Base-by-base conservation (phyloP, 2,888 invertebrate species). In the Scrobipalpa atriplicella region DNA sequence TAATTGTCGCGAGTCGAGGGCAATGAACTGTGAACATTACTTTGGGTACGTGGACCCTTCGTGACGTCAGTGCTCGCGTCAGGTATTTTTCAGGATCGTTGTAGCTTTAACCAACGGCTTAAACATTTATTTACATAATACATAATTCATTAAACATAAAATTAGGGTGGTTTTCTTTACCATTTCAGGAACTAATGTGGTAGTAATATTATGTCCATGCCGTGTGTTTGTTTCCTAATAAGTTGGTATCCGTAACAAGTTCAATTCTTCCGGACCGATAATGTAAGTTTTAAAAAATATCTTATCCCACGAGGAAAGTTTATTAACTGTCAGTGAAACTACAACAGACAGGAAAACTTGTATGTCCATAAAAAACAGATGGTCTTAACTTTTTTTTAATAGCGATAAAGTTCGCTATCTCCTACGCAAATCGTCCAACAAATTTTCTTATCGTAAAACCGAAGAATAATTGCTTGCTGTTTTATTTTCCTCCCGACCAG, bases 1-100 rank as follows among this genome's bases (percentile, higher is more conserved):
- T 84, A 84, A 85, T 84, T 81, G 82, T 83, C 81, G 78, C 78
- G 74, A 67, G 76, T 72, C 76, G 79, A 76, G 83, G 76, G 78
- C 83, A 84, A 80, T 82, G 86, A 85, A 83, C 87, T 77, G 75
- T 71, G 72, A 78, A 77, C 75, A 78, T 72, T 73, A 73, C 65
- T 69, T 66, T 63, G 73, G 73, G 71, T 65, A 68, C 66, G 58
- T 65, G 68, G 56, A 62, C 64, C 69, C 70, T 69, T 67, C 69
- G 66, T 67, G 66, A 62, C 47, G 47, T 62, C 62, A 62, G 41
- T 11, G 13, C n/a, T n/a, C 0, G 11, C 39, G 16, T 19, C 16
- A 61, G 61, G 61, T 61, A 61, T 41, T 36, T 58, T 29, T 8
- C 52, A 52, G 52, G 16, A 2, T 18, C 21, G 0, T 54, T 54